Evolutionary conservation across 2,888 invertebrate species (phyloP).

Genomic region (Ariolimax columbianus): DNA sequence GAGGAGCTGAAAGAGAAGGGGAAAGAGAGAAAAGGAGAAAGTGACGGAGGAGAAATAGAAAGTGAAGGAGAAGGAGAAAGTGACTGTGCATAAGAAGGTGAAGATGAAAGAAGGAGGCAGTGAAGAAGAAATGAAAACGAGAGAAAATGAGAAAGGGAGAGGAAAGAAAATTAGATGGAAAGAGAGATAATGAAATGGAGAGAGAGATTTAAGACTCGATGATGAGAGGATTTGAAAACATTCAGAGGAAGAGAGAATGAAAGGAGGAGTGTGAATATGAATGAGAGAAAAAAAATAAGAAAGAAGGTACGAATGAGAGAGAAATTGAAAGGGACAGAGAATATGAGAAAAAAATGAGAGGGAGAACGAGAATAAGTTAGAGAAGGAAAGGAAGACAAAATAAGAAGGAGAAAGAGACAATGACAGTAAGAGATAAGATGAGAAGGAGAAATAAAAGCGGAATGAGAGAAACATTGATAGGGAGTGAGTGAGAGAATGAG

Average conservation of each 20-base stretch:
- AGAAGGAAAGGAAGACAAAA: no score
- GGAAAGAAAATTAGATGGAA: not conserved
- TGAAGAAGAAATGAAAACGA: not conserved
- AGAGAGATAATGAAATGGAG: not conserved
- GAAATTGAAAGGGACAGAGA: no score
- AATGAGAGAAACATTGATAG: not conserved
- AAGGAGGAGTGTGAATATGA: not conserved
- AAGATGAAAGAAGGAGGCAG: no score
- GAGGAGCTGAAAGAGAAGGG: not conserved
- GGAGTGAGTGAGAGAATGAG: not conserved
- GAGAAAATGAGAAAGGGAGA: not conserved
- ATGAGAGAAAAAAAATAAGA: no score
- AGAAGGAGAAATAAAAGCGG: not conserved
- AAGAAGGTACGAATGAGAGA: no score
- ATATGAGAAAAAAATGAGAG: no score
- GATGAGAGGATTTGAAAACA: not conserved
- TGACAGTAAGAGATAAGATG: conserved; percentile 16
- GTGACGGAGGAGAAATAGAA: not conserved
- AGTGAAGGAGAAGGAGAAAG: not conserved
- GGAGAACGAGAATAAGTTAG: no score
- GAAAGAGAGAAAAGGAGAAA: not conserved
- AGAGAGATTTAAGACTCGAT: not conserved
- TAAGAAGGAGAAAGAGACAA: not conserved
- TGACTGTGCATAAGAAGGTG: no score
- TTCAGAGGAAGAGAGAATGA: not conserved